A percentile compares a stretch with the other conserved stretches of the same genome.
Evolutionary conservation across 2,113 vertebrate species (phyloP).

Genomic region (Ascaphus truei): DNA sequence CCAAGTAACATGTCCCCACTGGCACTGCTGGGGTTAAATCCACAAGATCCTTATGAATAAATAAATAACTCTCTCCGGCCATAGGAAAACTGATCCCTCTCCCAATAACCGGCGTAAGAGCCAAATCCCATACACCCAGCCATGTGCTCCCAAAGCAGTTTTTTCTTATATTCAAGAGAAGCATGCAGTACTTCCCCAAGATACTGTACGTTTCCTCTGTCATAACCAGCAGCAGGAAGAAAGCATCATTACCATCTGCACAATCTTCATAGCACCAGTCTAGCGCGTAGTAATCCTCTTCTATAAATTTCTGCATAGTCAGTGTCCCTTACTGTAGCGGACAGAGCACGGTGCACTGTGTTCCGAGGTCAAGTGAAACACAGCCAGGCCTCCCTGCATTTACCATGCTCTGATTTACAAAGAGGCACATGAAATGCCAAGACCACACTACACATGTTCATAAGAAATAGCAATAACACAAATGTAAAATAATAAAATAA

Average conservation of each 20-base stretch:
- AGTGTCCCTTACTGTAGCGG: conserved; percentile 54
- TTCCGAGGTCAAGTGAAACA: conserved; percentile 65
- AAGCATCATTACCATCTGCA: conserved; percentile 82
- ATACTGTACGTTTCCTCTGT: conserved; percentile 6
- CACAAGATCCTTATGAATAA: too few species aligned
- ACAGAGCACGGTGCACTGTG: conserved; percentile 45
- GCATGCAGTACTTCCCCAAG: background rate
- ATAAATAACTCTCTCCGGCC: too few species aligned
- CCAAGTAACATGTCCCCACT: too few species aligned
- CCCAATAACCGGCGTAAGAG: too few species aligned
- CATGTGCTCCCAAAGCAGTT: background rate
- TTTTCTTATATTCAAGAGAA: background rate
- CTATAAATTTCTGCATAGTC: conserved; percentile 98
- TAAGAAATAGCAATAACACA: conserved; percentile 5
- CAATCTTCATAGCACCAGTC: conserved; percentile 99
- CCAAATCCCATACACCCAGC: too few species aligned
- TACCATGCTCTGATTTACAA: conserved; percentile 30
- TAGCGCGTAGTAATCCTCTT: conserved; percentile 94
- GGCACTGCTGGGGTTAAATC: too few species aligned
- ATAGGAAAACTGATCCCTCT: too few species aligned
- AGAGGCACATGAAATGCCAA: conserved; percentile 22
- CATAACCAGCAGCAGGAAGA: conserved; percentile 38
- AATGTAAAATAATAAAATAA: background rate
- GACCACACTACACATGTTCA: conserved; percentile 55
- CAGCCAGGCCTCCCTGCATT: conserved; percentile 61